Evolutionary conservation across 1,140 invertebrate species (phyloP), one percentile per base, ranked within the genome.

Genomic region (Scaptomyza graminum): DNA sequence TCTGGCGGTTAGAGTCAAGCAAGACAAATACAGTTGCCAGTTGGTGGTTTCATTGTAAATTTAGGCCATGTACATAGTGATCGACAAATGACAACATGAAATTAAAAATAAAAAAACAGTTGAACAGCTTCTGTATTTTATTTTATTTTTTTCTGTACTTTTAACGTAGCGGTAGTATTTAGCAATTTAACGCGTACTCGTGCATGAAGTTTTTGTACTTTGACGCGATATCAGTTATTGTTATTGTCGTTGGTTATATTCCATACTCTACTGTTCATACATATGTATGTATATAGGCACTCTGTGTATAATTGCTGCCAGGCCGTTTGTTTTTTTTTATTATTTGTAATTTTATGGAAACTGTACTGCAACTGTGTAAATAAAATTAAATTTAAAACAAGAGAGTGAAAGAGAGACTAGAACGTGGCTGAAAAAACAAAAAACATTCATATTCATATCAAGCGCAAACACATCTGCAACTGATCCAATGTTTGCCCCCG

Each of bases 101-200:
- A 60, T 13, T 3, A 13, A 44, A 25, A 4, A 68, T 70, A 81
- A 34, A 81, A 84, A 69, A 70, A 82, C 74, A 71, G 79, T 82
- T 81, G 74, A 68, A 73, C 70, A 82, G 66, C 63, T 59, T 71
- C 67, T 79, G 55, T 51, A 13, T 50, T 59, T 16, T 37, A 28
- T 66, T 65, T 50, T 59, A n/a, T 37, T 16, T 66, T 65, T 51
- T 66, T 43, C 69, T 70, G 62, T 65, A 62, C 66, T 64, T 55
- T 82, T 65, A 67, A 82, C 70, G 76, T 83, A 68, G 83, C 75
- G 75, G 82, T 87, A 87, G 79, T 75, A 79, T 88, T 87, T 88
- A 87, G 67, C 83, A 88, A 87, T 87, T 87, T 87, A 83, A 83
- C 83, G 82, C 72, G 79, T 88, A 88, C 82, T 87, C 83, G 82